phyloP scores from a whole-genome alignment of 2,888 invertebrate genomes.

The Heliothis peltigera region DNA sequence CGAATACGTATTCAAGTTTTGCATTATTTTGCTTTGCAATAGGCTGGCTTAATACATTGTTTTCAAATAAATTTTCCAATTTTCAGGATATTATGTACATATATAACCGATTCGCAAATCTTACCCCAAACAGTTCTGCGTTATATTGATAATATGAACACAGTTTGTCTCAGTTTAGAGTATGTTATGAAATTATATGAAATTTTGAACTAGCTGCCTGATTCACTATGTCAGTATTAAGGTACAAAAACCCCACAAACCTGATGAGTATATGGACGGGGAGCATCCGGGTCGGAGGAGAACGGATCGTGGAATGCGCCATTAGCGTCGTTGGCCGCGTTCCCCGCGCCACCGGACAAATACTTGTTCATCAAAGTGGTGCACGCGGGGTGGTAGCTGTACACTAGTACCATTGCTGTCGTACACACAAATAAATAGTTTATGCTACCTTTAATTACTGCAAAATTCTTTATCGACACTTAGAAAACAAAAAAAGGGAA shows the following conservation, averaged over 20 bases:
- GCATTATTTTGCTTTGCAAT: slow-evolving; percentile 6
- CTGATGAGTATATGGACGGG: slow-evolving; percentile 94
- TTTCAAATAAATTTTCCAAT: background rate
- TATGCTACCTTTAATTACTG: background rate
- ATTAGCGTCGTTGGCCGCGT: slow-evolving; percentile 66
- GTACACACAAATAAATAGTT: slow-evolving; percentile 7
- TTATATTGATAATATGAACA: too few species aligned
- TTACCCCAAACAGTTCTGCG: background rate
- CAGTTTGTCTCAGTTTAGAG: too few species aligned
- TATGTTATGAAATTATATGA: background rate
- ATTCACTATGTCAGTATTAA: background rate
- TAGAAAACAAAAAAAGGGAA: too few species aligned
- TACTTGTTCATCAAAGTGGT: slow-evolving; percentile 96
- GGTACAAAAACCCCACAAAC: slow-evolving; percentile 59
- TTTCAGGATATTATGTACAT: background rate
- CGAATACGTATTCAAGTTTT: background rate
- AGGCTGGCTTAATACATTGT: background rate
- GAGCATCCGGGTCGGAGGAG: slow-evolving; percentile 94
- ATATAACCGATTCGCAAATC: background rate
- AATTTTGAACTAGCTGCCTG: background rate
- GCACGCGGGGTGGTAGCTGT: slow-evolving; percentile 98
- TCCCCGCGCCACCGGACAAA: slow-evolving; percentile 88
- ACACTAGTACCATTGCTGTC: slow-evolving; percentile 97
- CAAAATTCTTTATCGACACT: background rate
- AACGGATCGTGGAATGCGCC: slow-evolving; percentile 91